Evolutionary conservation across 2,113 vertebrate species (phyloP), one percentile per base, ranked within the genome.

Genomic region (Limanda limanda): DNA sequence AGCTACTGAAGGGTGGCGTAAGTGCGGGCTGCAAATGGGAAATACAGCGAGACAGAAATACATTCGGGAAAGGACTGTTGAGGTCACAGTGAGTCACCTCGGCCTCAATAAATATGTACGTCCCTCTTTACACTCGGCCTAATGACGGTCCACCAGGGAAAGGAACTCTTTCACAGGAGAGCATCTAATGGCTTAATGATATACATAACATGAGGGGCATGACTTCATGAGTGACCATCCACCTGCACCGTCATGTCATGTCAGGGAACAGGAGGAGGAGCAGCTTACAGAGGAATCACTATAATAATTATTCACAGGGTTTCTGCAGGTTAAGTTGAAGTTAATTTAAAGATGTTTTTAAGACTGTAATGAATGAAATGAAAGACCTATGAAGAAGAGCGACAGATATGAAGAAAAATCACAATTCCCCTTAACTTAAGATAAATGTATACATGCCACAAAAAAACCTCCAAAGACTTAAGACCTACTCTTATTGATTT

Each of bases 111-210:
- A 92, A 92, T 89, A 94, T 92, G 79, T 78, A 93, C 90, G 79
- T 59, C 82, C 75, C 63, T 81, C 84, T 92, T 70, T 90, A 84
- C 76, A 86, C 71, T 78, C 51, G 68, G 74, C 89, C 73, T 76
- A 79, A 88, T 80, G 76, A 87, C 70, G 76, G 84, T 85, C 82
- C 91, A 92, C 88, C 63, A 58, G 86, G 88, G 84, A 92, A 92
- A 93, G 92, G 87, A 92, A 92, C 85, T 92, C 83, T 89, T 79
- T 92, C 82, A 88, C 78, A 81, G 57, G 68, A 61, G 65, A 92
- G 72, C 87, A 92, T 93, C 93, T 94, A 90, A 93, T 92, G 86
- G 78, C 87, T 90, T 93, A 92, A 93, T 92, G 91, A 94, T 88
- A 88, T 86, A 93, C 91, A 90, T 79, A 76, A 72, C 72, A 86